Base-by-base conservation (phyloP, 2,113 vertebrate species). In the Rhizomys pruinosus region DNA sequence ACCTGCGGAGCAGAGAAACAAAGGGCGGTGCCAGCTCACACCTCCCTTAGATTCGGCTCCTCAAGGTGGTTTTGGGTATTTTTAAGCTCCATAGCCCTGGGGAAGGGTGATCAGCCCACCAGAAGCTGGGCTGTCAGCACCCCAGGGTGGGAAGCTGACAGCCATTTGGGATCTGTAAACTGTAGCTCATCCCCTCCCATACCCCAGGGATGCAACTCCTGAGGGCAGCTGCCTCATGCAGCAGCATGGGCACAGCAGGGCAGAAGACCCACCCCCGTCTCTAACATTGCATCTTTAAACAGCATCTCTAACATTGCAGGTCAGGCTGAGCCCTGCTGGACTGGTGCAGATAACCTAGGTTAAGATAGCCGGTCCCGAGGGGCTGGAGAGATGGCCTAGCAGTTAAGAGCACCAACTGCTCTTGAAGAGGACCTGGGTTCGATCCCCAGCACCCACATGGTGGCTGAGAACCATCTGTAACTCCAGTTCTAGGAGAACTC, bases 1-100 rank as follows among this genome's bases (percentile, higher is more conserved):
- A 2, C 0, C 0, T 4, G 22, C 12, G 34, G 37, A 7, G 22
- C 0, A 25, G 37, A 25, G 80, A 34, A 73, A 4, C 5, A 6
- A 27, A 17, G 25, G 78, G 44, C 82, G 66, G 64, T 44, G 37
- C 19, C 12, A 12, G 17, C 69, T 59, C 44, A 39, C 9, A 15
- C 17, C 29, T 39, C 25, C 12, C 63, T 59, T 55, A 57, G 63
- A 19, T n/a, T 34, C 61, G 73, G 22, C 59, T 88, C 39, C 32
- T 32, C 37, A 17, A 15, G n/a, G 39, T 17, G 29, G 37, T 64
- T 47, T 47, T 7, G 20, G 8, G 23, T 16, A 12, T 47, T 66
- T 68, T 77, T 59, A 88, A 42, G 61, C 20, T 11, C 59, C 39
- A 2, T 0, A 5, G 4, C 4, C 4, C 57, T 39, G 4, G 7